Conservation (phyloP, 2,797 vertebrate species). For the Bradypus variegatus region DNA sequence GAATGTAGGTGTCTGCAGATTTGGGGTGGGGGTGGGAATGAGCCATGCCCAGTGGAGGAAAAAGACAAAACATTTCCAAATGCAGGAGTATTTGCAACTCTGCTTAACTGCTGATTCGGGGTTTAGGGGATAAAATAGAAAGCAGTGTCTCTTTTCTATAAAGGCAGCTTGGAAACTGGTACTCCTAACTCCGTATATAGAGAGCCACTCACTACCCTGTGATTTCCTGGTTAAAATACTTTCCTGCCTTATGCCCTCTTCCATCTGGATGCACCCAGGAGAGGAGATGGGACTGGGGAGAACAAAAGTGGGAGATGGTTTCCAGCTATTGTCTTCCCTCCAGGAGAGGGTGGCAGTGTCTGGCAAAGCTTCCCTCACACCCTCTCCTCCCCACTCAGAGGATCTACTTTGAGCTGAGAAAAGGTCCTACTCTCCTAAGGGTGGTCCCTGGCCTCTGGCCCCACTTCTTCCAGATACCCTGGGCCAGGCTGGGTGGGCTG, state of each 20-base stretch:
- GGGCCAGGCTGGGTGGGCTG: background rate
- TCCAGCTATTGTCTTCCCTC: slow-evolving; percentile 33
- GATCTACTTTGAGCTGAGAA: slow-evolving; percentile 6
- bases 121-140: slow-evolving; percentile 43
- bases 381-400: background rate
- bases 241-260: slow-evolving; percentile 32
- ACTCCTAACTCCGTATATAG: slow-evolving; percentile 3
- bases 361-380: background rate
- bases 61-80: slow-evolving; percentile 36
- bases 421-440: background rate
- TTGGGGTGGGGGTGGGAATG: slow-evolving; percentile 59
- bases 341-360: background rate
- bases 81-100: slow-evolving; percentile 30
- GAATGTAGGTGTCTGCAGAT: slow-evolving; percentile 90
- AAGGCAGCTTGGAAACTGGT: slow-evolving; percentile 42
- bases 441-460: background rate
- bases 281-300: slow-evolving; percentile 69
- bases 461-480: background rate
- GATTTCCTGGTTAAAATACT: slow-evolving; percentile 67
- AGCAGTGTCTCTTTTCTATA: background rate
- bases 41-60: background rate
- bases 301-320: slow-evolving; percentile 70
- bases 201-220: slow-evolving; percentile 1
- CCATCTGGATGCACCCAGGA: slow-evolving; percentile 55
- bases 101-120: slow-evolving; percentile 65